phyloP scores from a whole-genome alignment of 2,888 invertebrate species.

The Cephus pulcher region DNA sequence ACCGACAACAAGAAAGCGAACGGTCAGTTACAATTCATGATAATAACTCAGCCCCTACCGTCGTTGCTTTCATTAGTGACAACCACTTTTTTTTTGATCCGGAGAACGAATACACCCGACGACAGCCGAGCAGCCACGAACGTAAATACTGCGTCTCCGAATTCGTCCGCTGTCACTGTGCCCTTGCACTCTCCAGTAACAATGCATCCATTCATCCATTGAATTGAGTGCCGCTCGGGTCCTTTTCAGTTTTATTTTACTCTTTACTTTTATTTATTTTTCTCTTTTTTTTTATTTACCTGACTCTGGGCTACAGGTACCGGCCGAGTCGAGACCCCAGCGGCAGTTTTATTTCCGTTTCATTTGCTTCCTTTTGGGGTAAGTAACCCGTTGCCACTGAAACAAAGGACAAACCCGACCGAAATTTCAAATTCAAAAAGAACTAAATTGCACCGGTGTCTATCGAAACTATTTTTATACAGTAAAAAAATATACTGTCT shows the following conservation, averaged over 20 bases:
- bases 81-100: neutral
- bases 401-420: neutral
- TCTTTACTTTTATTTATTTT: conserved; percentile 16
- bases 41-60: neutral
- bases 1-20: conserved; percentile 51
- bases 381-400: neutral
- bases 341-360: conserved; percentile 13
- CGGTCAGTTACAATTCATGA: conserved; percentile 13
- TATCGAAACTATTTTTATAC: neutral
- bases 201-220: conserved; percentile 48
- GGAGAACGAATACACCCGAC: neutral
- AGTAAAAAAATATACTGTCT: neutral
- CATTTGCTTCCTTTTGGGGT: conserved; percentile 11
- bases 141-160: conserved; percentile 40
- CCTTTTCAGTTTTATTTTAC: conserved; percentile 10
- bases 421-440: neutral
- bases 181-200: conserved; percentile 40
- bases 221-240: conserved; percentile 32
- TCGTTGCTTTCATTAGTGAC: conserved; percentile 1
- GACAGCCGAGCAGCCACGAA: conserved; percentile 1
- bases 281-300: conserved; percentile 16
- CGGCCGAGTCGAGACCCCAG: conserved; percentile 7
- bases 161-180: conserved; percentile 16
- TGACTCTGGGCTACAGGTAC: neutral
- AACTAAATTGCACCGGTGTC: neutral